Evolutionary conservation across 2,888 invertebrate species (phyloP), one percentile per base, ranked within the genome.

Genomic region (Furcula furcula): DNA sequence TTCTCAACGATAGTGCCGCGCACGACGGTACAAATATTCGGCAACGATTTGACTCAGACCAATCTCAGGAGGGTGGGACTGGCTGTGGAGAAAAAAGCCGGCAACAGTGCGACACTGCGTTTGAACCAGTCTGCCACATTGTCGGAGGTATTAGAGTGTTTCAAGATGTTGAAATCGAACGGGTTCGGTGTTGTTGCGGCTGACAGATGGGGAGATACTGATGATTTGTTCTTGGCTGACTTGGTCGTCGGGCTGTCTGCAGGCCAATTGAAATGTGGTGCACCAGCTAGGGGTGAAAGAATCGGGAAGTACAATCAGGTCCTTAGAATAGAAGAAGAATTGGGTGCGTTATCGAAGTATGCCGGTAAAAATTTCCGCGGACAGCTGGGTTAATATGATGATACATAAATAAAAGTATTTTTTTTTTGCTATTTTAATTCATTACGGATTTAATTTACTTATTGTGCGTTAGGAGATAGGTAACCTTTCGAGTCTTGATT

Each of bases 221-320:
- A 98, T 73, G 99, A 99, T 75, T 94, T 98, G 9, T 98, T 98
- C 88, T 95, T 99, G 70, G 97, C 98, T 44, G 99, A 99, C 78
- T 89, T 99, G 65, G 99, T 98, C 7, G 99, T 99, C 26, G 99
- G 99, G 31, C 90, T 99, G 28, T 95, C 97, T 34, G 98, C 98
- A 20, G 99, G 99, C 43, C 99, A 99, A 90, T 94, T 99, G 60
- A 99, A 98, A 83, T 98, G 98, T 45, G 99, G 99, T 12, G 99
- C 98, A 12, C 99, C 99, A 2, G 98, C 97, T 80, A 94, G 99
- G 40, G 95, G 97, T 3, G 99, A 99, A 80, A 94, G 98, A 65
- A 89, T 98, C 61, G 97, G 97, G 42, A 99, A 99, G 76, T 99
- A 99, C 89, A 99, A 99, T 82, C 99, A 99, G 81, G 93, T 99